Conservation (phyloP, 2,888 invertebrate species). For the Steinernema hermaphroditum region DNA sequence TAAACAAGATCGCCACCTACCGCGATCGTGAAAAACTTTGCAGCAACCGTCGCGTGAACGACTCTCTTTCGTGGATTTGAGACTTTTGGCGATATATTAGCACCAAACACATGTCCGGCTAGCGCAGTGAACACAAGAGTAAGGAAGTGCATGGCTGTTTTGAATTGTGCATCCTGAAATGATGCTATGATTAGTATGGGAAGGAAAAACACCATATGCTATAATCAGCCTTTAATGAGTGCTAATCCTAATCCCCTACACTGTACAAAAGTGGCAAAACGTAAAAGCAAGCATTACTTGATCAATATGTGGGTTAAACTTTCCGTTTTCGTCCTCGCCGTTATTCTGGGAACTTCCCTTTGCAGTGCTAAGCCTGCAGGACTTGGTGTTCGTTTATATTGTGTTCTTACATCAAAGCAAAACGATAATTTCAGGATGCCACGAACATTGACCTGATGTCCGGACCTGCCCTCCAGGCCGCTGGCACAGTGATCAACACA, state of each 20-base stretch:
- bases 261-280: not conserved
- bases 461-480: too few species aligned
- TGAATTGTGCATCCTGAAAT: not conserved
- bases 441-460: too few species aligned
- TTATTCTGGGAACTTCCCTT: too few species aligned
- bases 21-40: not conserved
- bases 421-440: too few species aligned
- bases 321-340: not conserved
- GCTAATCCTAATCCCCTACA: not conserved
- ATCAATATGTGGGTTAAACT: not conserved
- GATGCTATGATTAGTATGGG: not conserved
- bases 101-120: not conserved
- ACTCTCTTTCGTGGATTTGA: not conserved
- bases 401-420: too few species aligned
- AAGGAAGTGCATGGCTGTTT: not conserved
- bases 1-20: not conserved
- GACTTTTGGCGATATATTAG: constrained; percentile 7
- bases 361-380: too few species aligned
- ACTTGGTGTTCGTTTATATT: too few species aligned
- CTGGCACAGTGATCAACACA: not conserved
- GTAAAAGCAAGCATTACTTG: not conserved
- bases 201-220: not conserved
- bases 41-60: not conserved
- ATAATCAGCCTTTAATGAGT: not conserved
- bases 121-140: not conserved